Base-by-base conservation (phyloP, 2,888 invertebrate genomes). In the Metellina segmentata region DNA sequence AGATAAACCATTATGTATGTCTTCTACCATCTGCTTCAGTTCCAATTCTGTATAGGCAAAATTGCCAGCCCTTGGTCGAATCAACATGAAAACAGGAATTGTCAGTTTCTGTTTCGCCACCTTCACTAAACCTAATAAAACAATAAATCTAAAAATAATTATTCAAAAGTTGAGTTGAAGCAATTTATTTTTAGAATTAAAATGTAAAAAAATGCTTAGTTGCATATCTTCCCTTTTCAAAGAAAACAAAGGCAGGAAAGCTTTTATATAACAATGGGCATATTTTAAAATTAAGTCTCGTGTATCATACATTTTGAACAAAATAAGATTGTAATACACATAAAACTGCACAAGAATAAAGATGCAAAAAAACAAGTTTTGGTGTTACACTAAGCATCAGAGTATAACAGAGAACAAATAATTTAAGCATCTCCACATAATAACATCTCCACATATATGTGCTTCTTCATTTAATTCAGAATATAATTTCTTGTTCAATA, bases 31-130 rank as follows among this genome's bases (percentile, higher is more conserved):
- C 52, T 51, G 51, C 2, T 5, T 7, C 19, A 8, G 7, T 19
- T 78, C 78, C 8, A 52, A 51, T 11, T 51, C 52, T 7, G 52
- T 48, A 20, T 82, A 82, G n/a, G 19, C 49, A 72, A 82, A 82
- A 49, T 72, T 48, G 1, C 82, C 82, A 82, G 51, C n/a, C 51
- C 82, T 49, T 19, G 72, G 82, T 9, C 82, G 52, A 51, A 82
- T 19, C 71, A 82, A 19, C 51, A 82, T 51, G 51, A 51, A 82
- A 51, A 82, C 52, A 16, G 82, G 82, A 20, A 82, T 71, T 6
- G 48, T 51, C n/a, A 72, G 19, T 51, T 52, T 9, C 13, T 72
- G 6, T 49, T 82, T 82, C 13, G 51, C 82, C 19, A 49, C 9
- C 13, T n/a, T 70, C 9, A 82, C 49, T 11, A 82, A 51, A 51